Evolutionary conservation across 1,140 invertebrate genomes (phyloP).

Genomic region (Dreissena rostriformis): DNA sequence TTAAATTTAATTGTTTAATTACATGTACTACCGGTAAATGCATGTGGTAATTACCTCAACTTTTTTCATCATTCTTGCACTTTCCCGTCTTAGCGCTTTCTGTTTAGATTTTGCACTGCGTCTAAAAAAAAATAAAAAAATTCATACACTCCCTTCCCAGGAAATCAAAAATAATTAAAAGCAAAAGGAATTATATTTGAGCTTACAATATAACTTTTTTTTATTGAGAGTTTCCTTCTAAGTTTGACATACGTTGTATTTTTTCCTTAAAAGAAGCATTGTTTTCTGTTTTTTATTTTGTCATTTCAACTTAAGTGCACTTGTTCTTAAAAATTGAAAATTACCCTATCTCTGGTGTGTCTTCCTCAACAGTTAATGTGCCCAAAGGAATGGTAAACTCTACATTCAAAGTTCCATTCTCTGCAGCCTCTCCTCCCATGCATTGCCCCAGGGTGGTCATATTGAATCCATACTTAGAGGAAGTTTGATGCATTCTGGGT

Average conservation of each 20-base stretch:
- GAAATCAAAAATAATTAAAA: no score
- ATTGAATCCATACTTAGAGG: slow-evolving; percentile 61
- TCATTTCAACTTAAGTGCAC: no score
- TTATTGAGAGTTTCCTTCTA: no score
- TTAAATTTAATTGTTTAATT: no score
- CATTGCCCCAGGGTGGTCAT: slow-evolving; percentile 33
- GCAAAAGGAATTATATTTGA: no score
- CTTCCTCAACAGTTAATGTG: slow-evolving; percentile 34
- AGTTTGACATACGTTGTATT: no score
- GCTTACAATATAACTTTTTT: no score
- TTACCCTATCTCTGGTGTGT: slow-evolving; percentile 60
- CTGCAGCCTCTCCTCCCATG: neutral
- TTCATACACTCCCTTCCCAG: no score
- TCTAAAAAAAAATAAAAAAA: slow-evolving; percentile 28
- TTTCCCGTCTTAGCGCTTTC: slow-evolving; percentile 37
- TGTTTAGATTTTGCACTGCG: slow-evolving; percentile 51
- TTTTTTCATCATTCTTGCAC: slow-evolving; percentile 40
- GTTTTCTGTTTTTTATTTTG: no score
- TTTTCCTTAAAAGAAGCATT: no score
- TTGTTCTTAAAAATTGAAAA: no score
- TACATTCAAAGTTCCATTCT: neutral
- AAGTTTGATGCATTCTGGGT: slow-evolving; percentile 62
- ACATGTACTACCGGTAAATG: no score
- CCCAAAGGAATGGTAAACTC: slow-evolving; percentile 42
- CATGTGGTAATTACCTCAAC: slow-evolving; percentile 26